Evolutionary conservation across 2,113 vertebrate species (phyloP), one percentile per base, ranked within the genome.

Genomic region (Rattus rattus): DNA sequence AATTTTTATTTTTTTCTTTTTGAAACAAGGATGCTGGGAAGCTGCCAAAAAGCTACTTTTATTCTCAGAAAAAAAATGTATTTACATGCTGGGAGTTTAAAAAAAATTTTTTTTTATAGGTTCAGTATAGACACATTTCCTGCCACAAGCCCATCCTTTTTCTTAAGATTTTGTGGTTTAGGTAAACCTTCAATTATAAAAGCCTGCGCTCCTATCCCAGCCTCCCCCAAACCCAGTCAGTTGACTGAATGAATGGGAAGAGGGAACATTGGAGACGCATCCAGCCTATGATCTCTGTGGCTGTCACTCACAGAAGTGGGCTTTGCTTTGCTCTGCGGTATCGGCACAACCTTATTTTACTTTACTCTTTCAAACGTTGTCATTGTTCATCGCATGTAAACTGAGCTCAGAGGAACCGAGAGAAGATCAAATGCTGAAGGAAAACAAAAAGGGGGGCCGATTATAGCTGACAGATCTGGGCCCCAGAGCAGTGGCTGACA

Each of bases 391-490:
- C 75, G 49, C 3, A 33, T 49, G 47, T 93, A 86, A 91, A 65
- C 24, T 87, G 73, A 56, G 28, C 20, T 26, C 87, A 56, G 39
- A 81, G 59, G 65, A 93, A 39, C 59, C 33, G 12, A 88, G 80
- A 91, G 69, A 90, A 83, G 22, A 80, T 65, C 28, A 93, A 65
- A 91, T 47, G 52, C 33, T 22, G 22, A 69, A 22, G 89, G 43
- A 76, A 91, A 97, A 93, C 70, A 85, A 88, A 92, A n/a, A 17
- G 76, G 39, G 24, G 63, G 6, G 30, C 43, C 75, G 85, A 88
- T 77, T 90, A 33, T 85, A 92, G 47, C 19, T 24, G 56, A 85
- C 65, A 91, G 67, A 87, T 28, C 20, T 49, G 59, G 22, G 65
- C 2, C 20, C 49, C 28, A 67, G 73, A 36, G 54, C 80, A 30